phyloP scores from a whole-genome alignment of 2,113 vertebrate species.

The Hoplias malabaricus region DNA sequence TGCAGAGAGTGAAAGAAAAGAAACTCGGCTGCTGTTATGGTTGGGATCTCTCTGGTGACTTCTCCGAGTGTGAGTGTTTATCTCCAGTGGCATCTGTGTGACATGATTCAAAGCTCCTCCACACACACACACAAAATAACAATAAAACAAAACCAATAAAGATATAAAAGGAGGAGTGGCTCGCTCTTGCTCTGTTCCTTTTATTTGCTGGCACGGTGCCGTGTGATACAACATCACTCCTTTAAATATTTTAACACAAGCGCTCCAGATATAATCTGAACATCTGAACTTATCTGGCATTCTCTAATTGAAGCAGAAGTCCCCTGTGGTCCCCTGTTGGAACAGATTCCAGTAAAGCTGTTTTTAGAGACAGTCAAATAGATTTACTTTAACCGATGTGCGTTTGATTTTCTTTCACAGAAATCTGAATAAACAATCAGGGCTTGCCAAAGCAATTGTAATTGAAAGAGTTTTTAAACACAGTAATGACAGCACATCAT shows the following conservation, averaged over 20 bases:
- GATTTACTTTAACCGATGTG: not conserved
- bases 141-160: not conserved
- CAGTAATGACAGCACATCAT: not conserved
- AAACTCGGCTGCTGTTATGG: not conserved
- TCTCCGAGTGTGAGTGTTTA: not conserved
- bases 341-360: not conserved
- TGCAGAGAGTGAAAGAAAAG: constrained; percentile 1
- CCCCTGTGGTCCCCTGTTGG: not conserved
- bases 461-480: not conserved
- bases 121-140: too few species aligned
- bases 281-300: not conserved
- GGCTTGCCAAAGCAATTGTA: not conserved
- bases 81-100: not conserved
- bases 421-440: not conserved
- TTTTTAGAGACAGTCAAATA: not conserved
- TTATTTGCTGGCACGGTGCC: not conserved
- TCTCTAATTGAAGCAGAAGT: not conserved
- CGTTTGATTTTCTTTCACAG: not conserved
- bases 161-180: not conserved
- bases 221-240: not conserved
- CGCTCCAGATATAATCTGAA: not conserved
- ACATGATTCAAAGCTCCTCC: not conserved
- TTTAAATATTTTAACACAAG: constrained; percentile 19
- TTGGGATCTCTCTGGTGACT: not conserved
- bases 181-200: not conserved